Evolutionary conservation across 2,113 vertebrate species (phyloP).

Genomic region (Callospermophilus lateralis): DNA sequence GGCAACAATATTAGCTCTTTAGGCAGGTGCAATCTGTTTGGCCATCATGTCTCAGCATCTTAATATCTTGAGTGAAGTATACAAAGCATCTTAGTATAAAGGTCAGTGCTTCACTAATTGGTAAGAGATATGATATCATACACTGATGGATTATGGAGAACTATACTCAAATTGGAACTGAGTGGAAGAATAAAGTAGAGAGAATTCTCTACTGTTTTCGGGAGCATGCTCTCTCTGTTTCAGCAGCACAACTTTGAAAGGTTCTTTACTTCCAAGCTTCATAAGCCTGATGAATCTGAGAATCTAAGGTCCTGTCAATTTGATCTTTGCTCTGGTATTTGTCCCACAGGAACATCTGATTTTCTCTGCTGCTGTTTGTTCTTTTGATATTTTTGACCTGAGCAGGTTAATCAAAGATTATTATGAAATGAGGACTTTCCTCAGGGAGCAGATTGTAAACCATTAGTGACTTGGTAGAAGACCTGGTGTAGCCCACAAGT

Average conservation of each 20-base stretch:
- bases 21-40: no score
- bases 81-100: not conserved
- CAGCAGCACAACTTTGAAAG: fast-evolving
- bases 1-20: fast-evolving
- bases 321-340: not conserved
- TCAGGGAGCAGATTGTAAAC: not conserved
- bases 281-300: not conserved
- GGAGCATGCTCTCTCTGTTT: fast-evolving
- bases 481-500: not conserved
- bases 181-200: fast-evolving
- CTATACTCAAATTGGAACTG: fast-evolving
- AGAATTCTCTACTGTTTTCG: fast-evolving
- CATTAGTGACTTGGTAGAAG: fast-evolving
- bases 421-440: not conserved
- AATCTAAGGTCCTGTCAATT: not conserved
- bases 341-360: not conserved
- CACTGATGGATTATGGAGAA: fast-evolving
- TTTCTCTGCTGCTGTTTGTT: conserved; percentile 34
- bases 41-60: not conserved
- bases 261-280: not conserved
- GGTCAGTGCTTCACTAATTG: not conserved
- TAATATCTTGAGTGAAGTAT: not conserved
- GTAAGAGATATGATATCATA: not conserved
- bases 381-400: conserved; percentile 30
- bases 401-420: conserved; percentile 16